Evolutionary conservation across 2,888 invertebrate species (phyloP), one percentile per base, ranked within the genome.

Genomic region (Spilarctia lutea): DNA sequence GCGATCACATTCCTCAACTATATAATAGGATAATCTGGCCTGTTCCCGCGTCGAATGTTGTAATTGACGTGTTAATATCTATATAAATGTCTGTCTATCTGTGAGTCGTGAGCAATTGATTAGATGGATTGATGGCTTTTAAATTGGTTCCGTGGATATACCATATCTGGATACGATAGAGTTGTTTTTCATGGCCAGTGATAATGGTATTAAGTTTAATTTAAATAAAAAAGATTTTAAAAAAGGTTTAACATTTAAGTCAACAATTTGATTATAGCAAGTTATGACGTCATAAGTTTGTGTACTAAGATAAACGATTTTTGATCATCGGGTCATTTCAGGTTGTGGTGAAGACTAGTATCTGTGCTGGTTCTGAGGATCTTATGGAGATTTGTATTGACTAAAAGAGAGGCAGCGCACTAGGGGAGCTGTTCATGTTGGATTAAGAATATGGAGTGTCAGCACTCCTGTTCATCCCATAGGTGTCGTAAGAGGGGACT

Each of bases 51-150:
- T 65, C 72, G 45, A 71, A 70, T 65, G 65, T 35, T 60, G 48
- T 72, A 75, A 80, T 78, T 72, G 79, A 76, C 68, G 60, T 45
- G 70, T 74, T 76, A 76, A 74, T 78, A 78, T 68, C 72, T 74
- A 73, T 72, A 75, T 66, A 74, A 74, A 72, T 66, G 71, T 70
- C 74, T 70, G 45, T 63, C 72, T 60, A 65, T 74, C 67, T n/a
- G 45, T 30, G 45, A 76, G 56, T 76, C 75, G 76, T 79, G 76
- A 76, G 30, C 68, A 42, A 73, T 60, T 71, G 60, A 78, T 72
- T 67, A 56, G 42, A 72, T 35, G 45, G 66, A 71, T 72, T 74
- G 63, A 74, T 69, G 60, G 66, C 27, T 33, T 65, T 73, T 66
- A 71, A 71, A 71, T 74, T 74, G 60, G 66, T 42, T 60, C 30